A percentile compares a stretch with the other conserved stretches of the same genome.
Conservation (phyloP, 2,888 invertebrate genomes). For the Drosophila neotestacea region DNA sequence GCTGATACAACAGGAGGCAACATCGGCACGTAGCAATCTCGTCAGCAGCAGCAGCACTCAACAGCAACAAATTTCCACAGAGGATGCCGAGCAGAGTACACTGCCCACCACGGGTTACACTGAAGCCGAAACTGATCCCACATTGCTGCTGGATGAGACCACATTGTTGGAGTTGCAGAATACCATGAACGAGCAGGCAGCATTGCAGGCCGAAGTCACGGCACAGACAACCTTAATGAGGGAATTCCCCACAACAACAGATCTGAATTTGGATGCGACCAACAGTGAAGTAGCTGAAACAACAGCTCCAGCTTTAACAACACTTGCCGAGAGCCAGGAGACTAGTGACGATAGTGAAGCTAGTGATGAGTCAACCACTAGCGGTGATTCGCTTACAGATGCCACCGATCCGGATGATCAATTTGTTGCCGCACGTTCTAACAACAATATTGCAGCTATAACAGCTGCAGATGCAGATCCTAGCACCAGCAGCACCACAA, state of each 20-base stretch:
- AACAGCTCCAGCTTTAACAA: slow-evolving; percentile 39
- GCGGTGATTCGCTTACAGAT: slow-evolving; percentile 71
- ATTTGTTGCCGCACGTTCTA: slow-evolving; percentile 83
- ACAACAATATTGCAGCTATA: slow-evolving; percentile 82
- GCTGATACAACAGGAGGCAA: slow-evolving; percentile 57
- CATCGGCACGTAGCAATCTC: slow-evolving; percentile 47
- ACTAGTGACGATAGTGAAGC: neutral
- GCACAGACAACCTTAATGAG: slow-evolving; percentile 71
- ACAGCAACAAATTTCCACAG: slow-evolving; percentile 12
- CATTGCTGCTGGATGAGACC: slow-evolving; percentile 80
- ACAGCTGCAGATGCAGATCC: slow-evolving; percentile 79
- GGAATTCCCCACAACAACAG: slow-evolving; percentile 77
- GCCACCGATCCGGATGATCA: slow-evolving; percentile 82
- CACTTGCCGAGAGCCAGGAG: slow-evolving; percentile 38
- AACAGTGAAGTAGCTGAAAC: slow-evolving; percentile 38
- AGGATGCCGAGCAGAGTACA: slow-evolving; percentile 57
- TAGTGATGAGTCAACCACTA: slow-evolving; percentile 62
- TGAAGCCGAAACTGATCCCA: slow-evolving; percentile 81
- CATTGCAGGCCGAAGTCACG: slow-evolving; percentile 74
- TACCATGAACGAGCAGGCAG: slow-evolving; percentile 81
- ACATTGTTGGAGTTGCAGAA: slow-evolving; percentile 80
- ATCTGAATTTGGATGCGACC: slow-evolving; percentile 48
- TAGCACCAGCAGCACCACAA: slow-evolving; percentile 55
- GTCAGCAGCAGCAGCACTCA: slow-evolving; percentile 26
- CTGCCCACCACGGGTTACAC: slow-evolving; percentile 53